Conservation (phyloP, 1,140 invertebrate species). For the Xylocopa sonorina region DNA sequence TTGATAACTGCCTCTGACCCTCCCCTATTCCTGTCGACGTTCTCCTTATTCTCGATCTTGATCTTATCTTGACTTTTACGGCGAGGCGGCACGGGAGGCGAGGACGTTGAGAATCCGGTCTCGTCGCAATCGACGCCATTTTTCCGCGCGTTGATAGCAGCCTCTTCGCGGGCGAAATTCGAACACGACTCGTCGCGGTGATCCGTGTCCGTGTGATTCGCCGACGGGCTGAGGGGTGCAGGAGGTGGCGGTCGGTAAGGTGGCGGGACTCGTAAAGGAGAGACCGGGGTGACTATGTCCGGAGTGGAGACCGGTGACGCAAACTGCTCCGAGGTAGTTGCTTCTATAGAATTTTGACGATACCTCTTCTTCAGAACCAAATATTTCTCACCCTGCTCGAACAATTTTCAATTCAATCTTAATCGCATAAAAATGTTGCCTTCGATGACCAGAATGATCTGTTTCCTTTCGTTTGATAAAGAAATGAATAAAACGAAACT, state of each 20-base stretch:
- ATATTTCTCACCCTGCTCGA: constrained; percentile 88
- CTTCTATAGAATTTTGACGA: constrained; percentile 78
- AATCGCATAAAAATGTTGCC: no score
- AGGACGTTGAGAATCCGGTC: constrained; percentile 57
- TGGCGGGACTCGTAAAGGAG: constrained; percentile 83
- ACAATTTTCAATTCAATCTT: constrained; percentile 50
- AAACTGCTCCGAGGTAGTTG: constrained; percentile 66
- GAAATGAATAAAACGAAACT: no score
- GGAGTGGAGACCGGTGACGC: constrained; percentile 68
- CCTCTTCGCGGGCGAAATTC: constrained; percentile 56
- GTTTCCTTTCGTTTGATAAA: no score
- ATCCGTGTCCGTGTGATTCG: constrained; percentile 4
- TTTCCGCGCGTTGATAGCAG: constrained; percentile 26
- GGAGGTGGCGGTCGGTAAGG: constrained; percentile 87
- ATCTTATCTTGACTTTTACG: constrained; percentile 82
- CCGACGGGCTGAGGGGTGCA: constrained; percentile 76
- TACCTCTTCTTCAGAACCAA: constrained; percentile 91
- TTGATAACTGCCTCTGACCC: constrained; percentile 70
- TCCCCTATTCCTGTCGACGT: constrained; percentile 68
- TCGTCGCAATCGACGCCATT: constrained; percentile 49
- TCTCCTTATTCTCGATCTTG: constrained; percentile 82
- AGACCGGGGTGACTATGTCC: constrained; percentile 71
- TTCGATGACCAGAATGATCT: no score
- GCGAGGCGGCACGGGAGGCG: constrained; percentile 84
- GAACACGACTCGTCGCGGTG: constrained; percentile 46